Conservation (phyloP, 2,797 vertebrate species). For the Arctocebus calabarensis region DNA sequence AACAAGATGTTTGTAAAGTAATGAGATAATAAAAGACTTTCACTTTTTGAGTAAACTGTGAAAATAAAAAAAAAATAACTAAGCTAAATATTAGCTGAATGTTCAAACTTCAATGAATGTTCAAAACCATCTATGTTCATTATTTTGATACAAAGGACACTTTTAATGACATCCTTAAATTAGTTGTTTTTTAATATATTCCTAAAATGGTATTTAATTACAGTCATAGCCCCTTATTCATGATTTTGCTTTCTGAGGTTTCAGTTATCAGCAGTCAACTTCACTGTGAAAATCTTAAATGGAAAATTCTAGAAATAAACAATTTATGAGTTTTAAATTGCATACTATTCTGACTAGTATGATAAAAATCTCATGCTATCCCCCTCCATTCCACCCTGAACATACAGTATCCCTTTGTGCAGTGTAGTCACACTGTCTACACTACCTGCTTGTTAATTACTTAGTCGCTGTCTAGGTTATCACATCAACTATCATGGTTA, state of each 20-base stretch:
- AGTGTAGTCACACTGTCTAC: neutral
- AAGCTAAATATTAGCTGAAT: neutral
- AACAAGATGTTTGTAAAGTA: too few relatives aligned
- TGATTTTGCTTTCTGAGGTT: neutral
- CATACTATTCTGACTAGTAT: neutral
- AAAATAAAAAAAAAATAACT: too few relatives aligned
- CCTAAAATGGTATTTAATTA: neutral
- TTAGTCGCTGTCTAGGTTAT: neutral
- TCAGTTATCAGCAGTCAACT: neutral
- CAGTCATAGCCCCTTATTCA: neutral
- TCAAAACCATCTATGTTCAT: neutral
- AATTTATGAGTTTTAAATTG: neutral
- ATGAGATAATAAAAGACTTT: too few relatives aligned
- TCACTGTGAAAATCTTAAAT: neutral
- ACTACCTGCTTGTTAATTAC: neutral
- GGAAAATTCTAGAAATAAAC: neutral
- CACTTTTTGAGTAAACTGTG: too few relatives aligned
- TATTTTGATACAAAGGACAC: slow-evolving; percentile 37
- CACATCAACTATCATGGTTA: neutral
- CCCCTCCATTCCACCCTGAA: neutral
- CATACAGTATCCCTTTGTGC: neutral
- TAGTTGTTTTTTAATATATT: slow-evolving; percentile 5
- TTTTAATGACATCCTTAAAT: slow-evolving; percentile 4
- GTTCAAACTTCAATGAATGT: neutral
- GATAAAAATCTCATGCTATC: neutral